Percentiles rank a stretch among this genome's conserved stretches.
phyloP scores from a whole-genome alignment of 2,888 invertebrate species.

The Nephrotoma flavescens region DNA sequence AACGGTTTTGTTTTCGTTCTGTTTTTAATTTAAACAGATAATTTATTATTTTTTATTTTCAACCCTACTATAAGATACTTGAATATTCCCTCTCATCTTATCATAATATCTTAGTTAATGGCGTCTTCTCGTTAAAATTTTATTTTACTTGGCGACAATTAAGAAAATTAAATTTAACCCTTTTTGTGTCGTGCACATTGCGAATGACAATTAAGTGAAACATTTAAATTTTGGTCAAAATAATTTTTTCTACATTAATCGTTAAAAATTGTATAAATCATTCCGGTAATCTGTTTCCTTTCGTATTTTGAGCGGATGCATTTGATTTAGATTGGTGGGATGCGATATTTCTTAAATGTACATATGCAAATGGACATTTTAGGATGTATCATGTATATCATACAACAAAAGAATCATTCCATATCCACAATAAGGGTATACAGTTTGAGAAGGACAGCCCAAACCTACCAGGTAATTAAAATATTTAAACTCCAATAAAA shows the following conservation, averaged over 20 bases:
- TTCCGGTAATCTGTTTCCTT: not conserved
- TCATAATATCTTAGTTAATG: not conserved
- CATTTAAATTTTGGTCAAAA: not conserved
- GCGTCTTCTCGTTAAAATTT: not conserved
- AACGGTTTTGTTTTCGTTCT: not conserved
- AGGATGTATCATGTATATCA: too few relatives aligned
- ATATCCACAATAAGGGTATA: too few relatives aligned
- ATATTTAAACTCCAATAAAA: not conserved
- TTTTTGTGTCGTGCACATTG: not conserved
- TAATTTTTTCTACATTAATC: not conserved
- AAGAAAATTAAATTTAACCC: not conserved
- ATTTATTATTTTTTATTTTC: not conserved
- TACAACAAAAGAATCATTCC: too few relatives aligned
- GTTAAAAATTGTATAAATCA: not conserved
- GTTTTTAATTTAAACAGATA: not conserved
- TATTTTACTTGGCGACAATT: not conserved
- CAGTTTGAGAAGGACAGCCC: too few relatives aligned
- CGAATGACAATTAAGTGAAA: not conserved
- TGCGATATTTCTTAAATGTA: too few relatives aligned
- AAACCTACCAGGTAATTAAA: not conserved
- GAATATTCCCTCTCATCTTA: not conserved
- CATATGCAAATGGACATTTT: too few relatives aligned
- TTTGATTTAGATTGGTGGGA: not conserved
- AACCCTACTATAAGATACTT: not conserved
- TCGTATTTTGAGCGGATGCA: not conserved